Evolutionary conservation across 37 sponge, comb jelly and placozoan species (phyloP), one percentile per base, ranked within the genome.

Genomic region (Spongilla lacustris): DNA sequence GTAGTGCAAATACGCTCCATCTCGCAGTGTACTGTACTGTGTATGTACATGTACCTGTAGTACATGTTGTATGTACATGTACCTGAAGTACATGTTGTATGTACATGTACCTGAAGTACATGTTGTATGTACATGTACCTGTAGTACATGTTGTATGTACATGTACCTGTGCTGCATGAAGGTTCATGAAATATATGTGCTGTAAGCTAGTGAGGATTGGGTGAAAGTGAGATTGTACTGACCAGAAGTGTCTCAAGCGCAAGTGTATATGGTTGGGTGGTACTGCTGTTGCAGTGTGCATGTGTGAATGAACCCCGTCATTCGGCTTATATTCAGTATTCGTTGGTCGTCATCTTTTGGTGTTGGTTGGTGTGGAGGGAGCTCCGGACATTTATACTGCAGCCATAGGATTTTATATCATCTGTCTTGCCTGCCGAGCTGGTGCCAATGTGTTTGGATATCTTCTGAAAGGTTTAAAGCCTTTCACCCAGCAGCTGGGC

Each of bases 311-410:
- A n/a, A n/a, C n/a, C n/a, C n/a, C n/a, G n/a, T n/a, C n/a, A n/a
- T n/a, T n/a, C n/a, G n/a, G n/a, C n/a, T n/a, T n/a, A n/a, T n/a
- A n/a, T n/a, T 41, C 73, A 95, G 96, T 95, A 29, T 73, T 81
- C 9, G 4, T 88, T 78, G 98, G 98, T 67, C 91, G 98, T 23
- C 48, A 81, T 9, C 28, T 95, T 29, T 86, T 98, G 81, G 26
- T 71, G 29, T 14, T 89, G 49, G 25, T 91, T 33, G 94, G 96
- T 11, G 41, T 90, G 74, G 67, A 70, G 6, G 26, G 85, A 21
- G 81, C 84, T 21, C 98, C 97, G 17, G 98, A 98, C 58, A 83
- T 98, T 34, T 98, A 98, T 84, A 95, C 98, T 19, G 89, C 91
- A 22, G 96, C 96, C 46, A 87, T 92, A 67, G 98, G 98, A 0